Evolutionary conservation across 2,888 invertebrate genomes (phyloP).

Genomic region (Sceliomorpha sp.): DNA sequence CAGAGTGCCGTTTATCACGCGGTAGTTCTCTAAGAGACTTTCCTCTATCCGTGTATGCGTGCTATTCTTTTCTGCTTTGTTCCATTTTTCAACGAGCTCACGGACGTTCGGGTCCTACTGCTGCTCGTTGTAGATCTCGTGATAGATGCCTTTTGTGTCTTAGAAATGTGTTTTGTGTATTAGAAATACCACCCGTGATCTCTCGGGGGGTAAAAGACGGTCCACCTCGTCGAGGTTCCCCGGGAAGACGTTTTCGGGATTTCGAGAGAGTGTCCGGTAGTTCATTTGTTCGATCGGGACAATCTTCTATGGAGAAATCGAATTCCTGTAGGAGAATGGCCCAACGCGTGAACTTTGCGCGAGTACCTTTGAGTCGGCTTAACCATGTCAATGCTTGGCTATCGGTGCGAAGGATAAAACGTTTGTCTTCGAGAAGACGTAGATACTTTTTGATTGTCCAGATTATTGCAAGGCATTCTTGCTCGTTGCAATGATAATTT

Average conservation of each 20-base stretch:
- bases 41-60: not conserved
- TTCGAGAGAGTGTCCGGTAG: conserved; percentile 49
- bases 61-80: not conserved
- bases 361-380: too few species aligned
- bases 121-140: conserved; percentile 3
- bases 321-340: too few species aligned
- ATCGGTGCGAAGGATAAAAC: too few species aligned
- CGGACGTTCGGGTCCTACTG: not conserved
- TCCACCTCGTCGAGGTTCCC: conserved; percentile 1
- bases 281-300: conserved; percentile 40
- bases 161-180: too few species aligned
- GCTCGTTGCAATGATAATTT: too few species aligned
- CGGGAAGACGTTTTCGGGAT: not conserved
- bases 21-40: conserved; percentile 10
- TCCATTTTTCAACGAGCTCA: conserved; percentile 8
- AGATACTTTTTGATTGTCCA: too few species aligned
- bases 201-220: not conserved
- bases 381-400: too few species aligned
- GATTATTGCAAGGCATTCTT: too few species aligned
- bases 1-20: not conserved
- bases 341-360: too few species aligned
- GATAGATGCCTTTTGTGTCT: not conserved
- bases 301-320: conserved; percentile 44
- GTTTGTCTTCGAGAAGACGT: too few species aligned
- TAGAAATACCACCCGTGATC: too few species aligned